A percentile compares a stretch with the other conserved stretches of the same genome.
phyloP scores from a whole-genome alignment of 1,140 invertebrate genomes.

The Campoletis sonorensis region DNA sequence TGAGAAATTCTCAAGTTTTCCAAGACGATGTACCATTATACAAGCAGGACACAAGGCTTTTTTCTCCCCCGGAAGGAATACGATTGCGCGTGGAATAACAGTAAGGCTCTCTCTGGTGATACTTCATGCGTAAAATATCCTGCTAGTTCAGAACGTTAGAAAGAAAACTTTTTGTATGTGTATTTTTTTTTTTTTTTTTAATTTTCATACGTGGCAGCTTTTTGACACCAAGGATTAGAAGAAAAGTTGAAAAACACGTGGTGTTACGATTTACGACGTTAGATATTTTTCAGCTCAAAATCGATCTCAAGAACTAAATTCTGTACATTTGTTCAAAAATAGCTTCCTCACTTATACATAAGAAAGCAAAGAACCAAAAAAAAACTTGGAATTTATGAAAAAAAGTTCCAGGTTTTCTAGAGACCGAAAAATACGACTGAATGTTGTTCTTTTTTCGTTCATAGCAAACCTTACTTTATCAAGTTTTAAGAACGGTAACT shows the following conservation, averaged over 20 bases:
- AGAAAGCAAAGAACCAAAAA: not conserved
- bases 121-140: not conserved
- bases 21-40: not conserved
- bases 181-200: too few species aligned
- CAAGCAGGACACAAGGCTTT: not conserved
- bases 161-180: not conserved
- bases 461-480: not conserved
- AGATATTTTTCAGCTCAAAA: too few species aligned
- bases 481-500: not conserved
- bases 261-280: too few species aligned
- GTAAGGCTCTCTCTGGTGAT: too few species aligned
- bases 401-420: not conserved
- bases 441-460: too few species aligned
- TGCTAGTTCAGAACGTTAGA: not conserved
- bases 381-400: not conserved
- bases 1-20: slow-evolving; percentile 10
- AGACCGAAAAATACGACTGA: not conserved
- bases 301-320: too few species aligned
- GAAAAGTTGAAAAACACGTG: too few species aligned
- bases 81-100: not conserved
- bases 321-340: too few species aligned
- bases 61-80: not conserved
- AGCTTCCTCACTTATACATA: not conserved
- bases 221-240: not conserved
- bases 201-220: not conserved